A percentile compares a stretch with the other conserved stretches of the same genome.
phyloP scores from a whole-genome alignment of 2,888 invertebrate species.

The Synergus gifuensis region DNA sequence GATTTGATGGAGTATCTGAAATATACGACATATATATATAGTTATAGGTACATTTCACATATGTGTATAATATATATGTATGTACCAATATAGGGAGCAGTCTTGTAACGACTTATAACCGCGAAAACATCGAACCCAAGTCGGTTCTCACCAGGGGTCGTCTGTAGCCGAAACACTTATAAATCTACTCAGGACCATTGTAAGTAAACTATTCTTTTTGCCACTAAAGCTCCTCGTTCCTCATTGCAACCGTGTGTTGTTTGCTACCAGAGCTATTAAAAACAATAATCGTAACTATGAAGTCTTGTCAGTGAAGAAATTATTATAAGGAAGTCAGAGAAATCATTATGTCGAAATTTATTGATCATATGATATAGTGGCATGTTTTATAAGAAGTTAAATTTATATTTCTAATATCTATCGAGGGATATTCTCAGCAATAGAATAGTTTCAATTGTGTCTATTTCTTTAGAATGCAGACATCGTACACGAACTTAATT shows the following conservation, averaged over 20 bases:
- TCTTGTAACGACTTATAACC: not conserved
- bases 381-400: conserved; percentile 20
- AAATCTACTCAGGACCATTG: conserved; percentile 4
- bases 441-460: conserved; percentile 7
- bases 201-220: not conserved
- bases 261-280: not conserved
- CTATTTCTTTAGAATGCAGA: conserved; percentile 12
- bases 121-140: not conserved
- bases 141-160: not conserved
- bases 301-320: conserved; percentile 22
- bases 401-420: not conserved
- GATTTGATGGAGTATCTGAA: no score
- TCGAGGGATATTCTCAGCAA: not conserved
- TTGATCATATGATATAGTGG: conserved; percentile 8
- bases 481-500: conserved; percentile 21
- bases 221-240: not conserved
- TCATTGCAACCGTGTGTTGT: conserved; percentile 35
- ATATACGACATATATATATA: no score
- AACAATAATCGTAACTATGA: conserved; percentile 12
- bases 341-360: conserved; percentile 23
- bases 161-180: not conserved
- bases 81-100: not conserved
- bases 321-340: conserved; percentile 2
- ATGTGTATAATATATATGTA: no score
- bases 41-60: no score